Evolutionary conservation across 1,140 invertebrate species (phyloP), one percentile per base, ranked within the genome.

Genomic region (Dysdera silvatica): DNA sequence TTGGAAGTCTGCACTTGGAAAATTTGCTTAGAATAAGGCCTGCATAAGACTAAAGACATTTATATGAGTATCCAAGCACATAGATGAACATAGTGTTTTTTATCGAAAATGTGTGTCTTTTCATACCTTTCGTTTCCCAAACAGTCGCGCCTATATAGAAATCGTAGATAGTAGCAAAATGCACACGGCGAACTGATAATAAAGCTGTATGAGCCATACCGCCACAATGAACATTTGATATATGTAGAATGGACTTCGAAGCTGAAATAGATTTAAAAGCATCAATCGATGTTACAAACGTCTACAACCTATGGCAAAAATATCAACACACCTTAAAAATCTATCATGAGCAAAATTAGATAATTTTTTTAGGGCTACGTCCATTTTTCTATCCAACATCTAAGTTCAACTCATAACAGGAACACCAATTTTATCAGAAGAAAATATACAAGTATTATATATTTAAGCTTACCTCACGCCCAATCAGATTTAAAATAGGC

Each of bases 201-300:
- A 77, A 4, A 64, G 31, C 62, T 77, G 73, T 26, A 73, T 29
- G 40, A 69, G 67, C 77, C 77, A 78, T 8, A 78, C 61, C 23
- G 73, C 63, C n/a, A 75, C 68, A 5, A 76, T 75, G 61, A 77
- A 78, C 33, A 73, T 64, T 74, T 78, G 77, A 58, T 78, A 76
- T 28, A 78, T 69, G 65, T 78, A 78, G 61, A 78, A 78, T 20
- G 75, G 75, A 49, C 75, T 75, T 16, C 69, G 61, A 32, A 71
- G 70, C 76, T 77, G 67, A 56, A 66, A 69, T 43, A 29, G 12
- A 31, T 31, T 31, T 31, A 29, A 31, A 26, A 29, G 3, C 12
- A 45, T 1, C 24, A 28, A 58, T 28, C 10, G 20, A 3, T 66
- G 23, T 28, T n/a, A 33, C 18, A 37, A 43, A 51, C 33, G 26